Percentiles rank a stretch among this genome's conserved stretches.
Conservation (phyloP, 1,140 invertebrate genomes). For the Eubasilissa regina region DNA sequence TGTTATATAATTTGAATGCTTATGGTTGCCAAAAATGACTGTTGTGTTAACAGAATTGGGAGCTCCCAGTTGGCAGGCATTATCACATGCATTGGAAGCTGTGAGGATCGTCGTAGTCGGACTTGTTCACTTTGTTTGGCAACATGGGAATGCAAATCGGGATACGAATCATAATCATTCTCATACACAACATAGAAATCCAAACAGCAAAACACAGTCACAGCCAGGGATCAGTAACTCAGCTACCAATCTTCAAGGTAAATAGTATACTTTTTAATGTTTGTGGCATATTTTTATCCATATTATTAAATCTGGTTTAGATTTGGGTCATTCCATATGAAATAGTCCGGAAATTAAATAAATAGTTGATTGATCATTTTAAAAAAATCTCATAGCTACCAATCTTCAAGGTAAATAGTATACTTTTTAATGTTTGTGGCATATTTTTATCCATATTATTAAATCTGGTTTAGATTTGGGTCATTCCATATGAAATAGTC, state of each 20-base stretch:
- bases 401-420: constrained; percentile 38
- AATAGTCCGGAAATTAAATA: too few relatives aligned
- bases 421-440: not conserved
- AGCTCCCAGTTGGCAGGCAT: constrained; percentile 80
- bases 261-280: not conserved
- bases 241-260: constrained; percentile 39
- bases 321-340: too few relatives aligned
- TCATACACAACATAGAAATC: constrained; percentile 61
- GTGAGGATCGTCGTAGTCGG: constrained; percentile 88
- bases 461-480: too few relatives aligned
- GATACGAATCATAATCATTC: constrained; percentile 71
- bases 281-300: not conserved
- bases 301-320: too few relatives aligned
- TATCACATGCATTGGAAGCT: constrained; percentile 84
- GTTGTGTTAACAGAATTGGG: constrained; percentile 5
- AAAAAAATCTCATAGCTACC: too few relatives aligned
- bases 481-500: too few relatives aligned
- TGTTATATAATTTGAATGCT: constrained; percentile 40
- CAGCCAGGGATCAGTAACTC: constrained; percentile 54
- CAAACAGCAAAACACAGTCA: constrained; percentile 53
- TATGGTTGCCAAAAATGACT: constrained; percentile 39
- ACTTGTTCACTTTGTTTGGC: constrained; percentile 88
- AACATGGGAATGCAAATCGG: constrained; percentile 80
- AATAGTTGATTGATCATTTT: too few relatives aligned
- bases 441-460: not conserved